Evolutionary conservation across 1,140 invertebrate genomes (phyloP).

Genomic region (Aphaenogaster floridana): DNA sequence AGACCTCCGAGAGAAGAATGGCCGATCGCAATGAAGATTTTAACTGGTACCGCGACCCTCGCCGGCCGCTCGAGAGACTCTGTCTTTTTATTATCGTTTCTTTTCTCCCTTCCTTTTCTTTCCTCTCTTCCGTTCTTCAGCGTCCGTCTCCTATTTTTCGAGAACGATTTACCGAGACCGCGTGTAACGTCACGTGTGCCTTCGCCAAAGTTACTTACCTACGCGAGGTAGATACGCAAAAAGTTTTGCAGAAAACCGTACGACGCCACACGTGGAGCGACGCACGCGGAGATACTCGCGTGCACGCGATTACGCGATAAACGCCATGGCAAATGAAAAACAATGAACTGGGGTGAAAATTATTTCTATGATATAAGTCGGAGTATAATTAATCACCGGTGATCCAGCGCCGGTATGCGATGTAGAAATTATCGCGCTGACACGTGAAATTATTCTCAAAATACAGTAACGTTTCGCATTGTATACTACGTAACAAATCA

Average conservation of each 20-base stretch:
- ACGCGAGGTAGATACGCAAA: conserved; percentile 44
- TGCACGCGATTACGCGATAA: conserved; percentile 53
- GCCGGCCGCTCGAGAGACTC: conserved; percentile 58
- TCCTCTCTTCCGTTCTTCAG: conserved; percentile 1
- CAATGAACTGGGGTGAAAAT: conserved; percentile 35
- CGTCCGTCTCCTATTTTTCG: conserved; percentile 44
- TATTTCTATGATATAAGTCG: conserved; percentile 41
- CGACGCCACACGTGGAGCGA: background rate
- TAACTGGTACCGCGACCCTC: conserved; percentile 80
- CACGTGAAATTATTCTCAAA: conserved; percentile 38
- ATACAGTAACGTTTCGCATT: background rate
- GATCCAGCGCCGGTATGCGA: conserved; percentile 12
- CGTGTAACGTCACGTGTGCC: conserved; percentile 38
- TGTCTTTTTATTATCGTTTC: conserved; percentile 72
- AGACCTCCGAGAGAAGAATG: conserved; percentile 79
- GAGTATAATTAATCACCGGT: conserved; percentile 58
- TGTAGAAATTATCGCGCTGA: conserved; percentile 32
- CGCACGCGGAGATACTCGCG: conserved; percentile 16
- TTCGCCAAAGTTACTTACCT: conserved; percentile 30
- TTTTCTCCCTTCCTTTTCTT: conserved; percentile 52
- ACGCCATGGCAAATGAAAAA: conserved; percentile 49
- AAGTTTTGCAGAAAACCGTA: conserved; percentile 56
- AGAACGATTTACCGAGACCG: conserved; percentile 78
- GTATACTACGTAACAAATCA: background rate
- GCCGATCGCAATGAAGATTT: conserved; percentile 85